These are phyloP conservation scores for Nannospalax galili DNA, from an alignment of 2,113 vertebrate species.

Conservation along the genomic window DNA sequence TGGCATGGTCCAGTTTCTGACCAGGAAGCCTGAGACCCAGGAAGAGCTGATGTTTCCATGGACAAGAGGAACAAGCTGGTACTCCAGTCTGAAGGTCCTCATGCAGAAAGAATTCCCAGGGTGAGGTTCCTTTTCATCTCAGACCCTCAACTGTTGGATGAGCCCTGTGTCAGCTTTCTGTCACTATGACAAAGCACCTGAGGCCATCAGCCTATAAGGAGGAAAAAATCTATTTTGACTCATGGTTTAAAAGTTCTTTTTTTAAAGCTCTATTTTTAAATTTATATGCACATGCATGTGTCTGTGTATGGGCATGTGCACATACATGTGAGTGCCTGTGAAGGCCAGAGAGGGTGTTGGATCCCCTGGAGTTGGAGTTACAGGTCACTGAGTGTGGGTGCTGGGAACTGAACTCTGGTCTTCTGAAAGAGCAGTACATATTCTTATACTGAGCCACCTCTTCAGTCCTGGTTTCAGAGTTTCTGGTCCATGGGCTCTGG, in stretches of 20 bases:
- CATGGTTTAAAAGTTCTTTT: not conserved
- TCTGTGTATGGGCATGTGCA: not conserved
- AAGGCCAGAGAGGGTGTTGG: not conserved
- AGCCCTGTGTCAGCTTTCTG: not conserved
- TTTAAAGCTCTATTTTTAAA: too few relatives aligned
- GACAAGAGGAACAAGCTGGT: not conserved
- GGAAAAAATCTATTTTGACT: not conserved
- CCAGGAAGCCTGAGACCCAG: not conserved
- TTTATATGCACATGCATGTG: not conserved
- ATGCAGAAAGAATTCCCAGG: not conserved
- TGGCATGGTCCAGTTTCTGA: accelerated
- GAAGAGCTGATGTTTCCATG: not conserved
- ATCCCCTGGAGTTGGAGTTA: not conserved
- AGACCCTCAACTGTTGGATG: not conserved
- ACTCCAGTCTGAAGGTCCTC: not conserved
- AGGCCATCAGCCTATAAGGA: not conserved
- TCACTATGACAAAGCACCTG: not conserved
- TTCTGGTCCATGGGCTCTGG: not conserved
- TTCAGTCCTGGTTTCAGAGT: not conserved
- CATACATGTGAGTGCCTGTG: not conserved
- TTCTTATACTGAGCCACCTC: not conserved
- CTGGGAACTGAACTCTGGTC: not conserved
- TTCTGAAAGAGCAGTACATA: not conserved
- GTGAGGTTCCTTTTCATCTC: not conserved
- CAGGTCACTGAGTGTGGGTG: not conserved